A percentile compares a stretch with the other conserved stretches of the same genome.
phyloP scores from a whole-genome alignment of 2,113 vertebrate genomes.

The Ctenomys sociabilis region DNA sequence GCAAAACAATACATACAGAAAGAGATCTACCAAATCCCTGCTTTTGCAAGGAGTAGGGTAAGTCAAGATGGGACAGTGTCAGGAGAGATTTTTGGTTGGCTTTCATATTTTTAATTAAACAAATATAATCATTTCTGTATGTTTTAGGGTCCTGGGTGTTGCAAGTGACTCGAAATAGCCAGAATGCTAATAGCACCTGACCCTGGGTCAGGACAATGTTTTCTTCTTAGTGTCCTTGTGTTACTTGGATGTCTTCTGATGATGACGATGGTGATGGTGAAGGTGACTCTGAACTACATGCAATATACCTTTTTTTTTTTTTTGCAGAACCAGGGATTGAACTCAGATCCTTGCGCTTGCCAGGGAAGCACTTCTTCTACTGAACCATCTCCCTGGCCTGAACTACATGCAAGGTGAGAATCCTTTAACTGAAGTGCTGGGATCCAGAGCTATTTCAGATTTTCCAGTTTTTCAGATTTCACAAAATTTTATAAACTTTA shows the following conservation, averaged over 20 bases:
- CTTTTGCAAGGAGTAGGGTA: neutral
- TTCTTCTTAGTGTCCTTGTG: slow-evolving; percentile 1
- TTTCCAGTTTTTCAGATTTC: neutral
- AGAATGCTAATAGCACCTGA: no score
- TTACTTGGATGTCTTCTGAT: neutral
- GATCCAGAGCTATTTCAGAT: neutral
- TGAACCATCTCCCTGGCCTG: no score
- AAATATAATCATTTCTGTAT: neutral
- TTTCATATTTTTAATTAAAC: neutral
- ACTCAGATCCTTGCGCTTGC: no score
- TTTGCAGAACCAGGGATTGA: no score
- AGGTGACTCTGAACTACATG: neutral
- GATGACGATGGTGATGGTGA: neutral
- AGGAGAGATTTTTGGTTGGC: neutral
- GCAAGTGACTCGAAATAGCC: neutral
- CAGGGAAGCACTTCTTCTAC: no score
- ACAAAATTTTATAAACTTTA: neutral
- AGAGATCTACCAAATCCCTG: neutral
- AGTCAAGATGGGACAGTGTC: neutral
- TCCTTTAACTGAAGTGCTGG: neutral
- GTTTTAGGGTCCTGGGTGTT: accelerated
- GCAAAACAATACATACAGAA: neutral
- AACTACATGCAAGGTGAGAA: neutral
- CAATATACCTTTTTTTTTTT: no score
- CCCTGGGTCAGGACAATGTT: neutral